Evolutionary conservation across 2,797 vertebrate species (phyloP), one percentile per base, ranked within the genome.

Genomic region (Neosilurus mollespiculum): DNA sequence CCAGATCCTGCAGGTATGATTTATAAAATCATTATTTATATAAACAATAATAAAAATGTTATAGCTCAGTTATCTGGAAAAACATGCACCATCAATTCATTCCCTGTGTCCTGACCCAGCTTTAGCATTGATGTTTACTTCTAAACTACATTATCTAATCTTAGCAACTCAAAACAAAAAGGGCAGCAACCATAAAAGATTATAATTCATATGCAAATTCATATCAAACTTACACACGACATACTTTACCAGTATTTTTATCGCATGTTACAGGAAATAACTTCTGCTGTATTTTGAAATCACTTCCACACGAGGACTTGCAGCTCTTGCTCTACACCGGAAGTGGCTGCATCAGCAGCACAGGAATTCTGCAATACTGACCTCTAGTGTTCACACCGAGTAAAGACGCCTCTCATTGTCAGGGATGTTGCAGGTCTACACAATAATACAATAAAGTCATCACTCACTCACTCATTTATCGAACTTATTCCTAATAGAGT

Each of bases 351-450:
- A 49, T 4, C 9, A 10, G 12, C 14, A 0, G 59, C 2, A 78
- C 37, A 18, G 8, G 9, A 2, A 62, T 8, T 9, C 0, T 5
- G 0, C 22, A 26, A 51, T 78, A 64, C 22, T 78, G 59, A 64
- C 76, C 59, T 78, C 76, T 78, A 64, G 59, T 49, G 59, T 64
- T 64, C n/a, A 61, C 24, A 14, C 56, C 3, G 58, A 49, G 76
- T 64, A 78, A 8, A 64, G 59, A 59, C 51, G 59, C 59, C 37
- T 16, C 15, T 77, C 22, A n/a, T 2, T 24, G 75, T 37, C 11
- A 43, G 34, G 6, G 18, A 16, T 61, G 34, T 0, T 34, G 71
- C 34, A 3, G 51, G 15, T 16, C 3, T 14, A 8, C 8, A 43
- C 43, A 4, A 43, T 43, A 43, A 43, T 43, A 43, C 43, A 43